Evolutionary conservation across 2,797 vertebrate species (phyloP).

Genomic region (Poliocrania exsul): DNA sequence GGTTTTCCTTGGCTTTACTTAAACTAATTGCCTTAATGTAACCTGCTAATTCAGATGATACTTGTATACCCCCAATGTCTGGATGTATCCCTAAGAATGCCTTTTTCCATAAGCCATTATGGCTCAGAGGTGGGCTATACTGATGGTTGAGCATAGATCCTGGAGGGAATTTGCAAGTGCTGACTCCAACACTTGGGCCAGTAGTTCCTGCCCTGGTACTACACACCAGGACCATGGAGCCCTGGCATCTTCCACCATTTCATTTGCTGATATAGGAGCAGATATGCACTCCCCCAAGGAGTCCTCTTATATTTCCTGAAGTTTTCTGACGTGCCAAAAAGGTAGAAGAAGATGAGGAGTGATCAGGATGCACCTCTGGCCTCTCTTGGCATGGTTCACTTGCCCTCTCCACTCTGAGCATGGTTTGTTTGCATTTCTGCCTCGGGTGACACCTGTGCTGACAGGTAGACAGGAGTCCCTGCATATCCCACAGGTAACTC

Average conservation of each 20-base stretch:
- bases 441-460: conserved; percentile 5
- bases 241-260: rapidly evolving
- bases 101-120: neutral
- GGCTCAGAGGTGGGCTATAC: neutral
- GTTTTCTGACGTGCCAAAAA: neutral
- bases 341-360: neutral
- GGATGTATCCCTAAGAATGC: neutral
- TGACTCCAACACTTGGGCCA: neutral
- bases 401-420: neutral
- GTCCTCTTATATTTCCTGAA: neutral
- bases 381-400: conserved; percentile 5
- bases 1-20: neutral
- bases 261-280: neutral
- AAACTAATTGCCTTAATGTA: neutral
- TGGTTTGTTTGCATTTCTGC: conserved; percentile 16
- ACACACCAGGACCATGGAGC: neutral
- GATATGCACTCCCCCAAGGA: rapidly evolving
- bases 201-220: neutral
- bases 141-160: neutral
- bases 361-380: conserved; percentile 34
- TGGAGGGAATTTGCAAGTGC: neutral
- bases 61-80: neutral
- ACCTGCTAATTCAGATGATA: neutral
- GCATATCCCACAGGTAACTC: neutral
- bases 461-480: neutral